Base-by-base conservation (phyloP, 2,113 vertebrate species). In the Turnix velox region DNA sequence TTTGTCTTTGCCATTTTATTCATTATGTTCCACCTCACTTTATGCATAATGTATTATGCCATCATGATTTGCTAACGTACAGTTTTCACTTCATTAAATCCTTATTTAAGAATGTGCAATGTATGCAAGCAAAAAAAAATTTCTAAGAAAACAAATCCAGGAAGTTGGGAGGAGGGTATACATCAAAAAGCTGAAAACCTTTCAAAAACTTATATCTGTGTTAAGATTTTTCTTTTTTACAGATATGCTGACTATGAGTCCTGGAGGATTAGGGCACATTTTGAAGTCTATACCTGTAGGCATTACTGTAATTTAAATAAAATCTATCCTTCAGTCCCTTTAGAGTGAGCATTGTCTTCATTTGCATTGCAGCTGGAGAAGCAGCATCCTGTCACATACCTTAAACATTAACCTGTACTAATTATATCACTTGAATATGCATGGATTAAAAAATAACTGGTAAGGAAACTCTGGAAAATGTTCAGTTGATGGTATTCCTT, bases 321-420 rank as follows among this genome's bases (percentile, higher is more conserved):
- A 82, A 37, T 73, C 24, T 61, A 8, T 72, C 25, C 13, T 75
- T 83, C 46, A 43, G 0, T 72, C 15, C 46, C 39, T 73, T 66
- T 37, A 80, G 58, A 58, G 68, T 35, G 65, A 37, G 54, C 39
- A 33, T 76, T 83, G 23, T 37, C 40, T 83, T 80, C 12, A 43
- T 91, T 84, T 88, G 28, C 67, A 23, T 51, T 85, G 54, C 54
- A 72, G n/a, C 31, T 61, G 45, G 55, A 80, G 52, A 72, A 55
- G 35, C 22, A 69, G 54, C 25, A 28, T 59, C 18, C 27, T 82
- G 23, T 78, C 35, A 55, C 0, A 0, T 39, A 46, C 35, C 45
- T 73, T 65, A 66, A 86, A 55, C 58, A 42, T 57, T 75, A 80
- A 79, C 86, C 58, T 33, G 23, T 67, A 28, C 6, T 93, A 85